These are phyloP conservation scores for Amphilophus citrinellus DNA, from an alignment of 2,113 vertebrate species.

Conservation along the genomic window DNA sequence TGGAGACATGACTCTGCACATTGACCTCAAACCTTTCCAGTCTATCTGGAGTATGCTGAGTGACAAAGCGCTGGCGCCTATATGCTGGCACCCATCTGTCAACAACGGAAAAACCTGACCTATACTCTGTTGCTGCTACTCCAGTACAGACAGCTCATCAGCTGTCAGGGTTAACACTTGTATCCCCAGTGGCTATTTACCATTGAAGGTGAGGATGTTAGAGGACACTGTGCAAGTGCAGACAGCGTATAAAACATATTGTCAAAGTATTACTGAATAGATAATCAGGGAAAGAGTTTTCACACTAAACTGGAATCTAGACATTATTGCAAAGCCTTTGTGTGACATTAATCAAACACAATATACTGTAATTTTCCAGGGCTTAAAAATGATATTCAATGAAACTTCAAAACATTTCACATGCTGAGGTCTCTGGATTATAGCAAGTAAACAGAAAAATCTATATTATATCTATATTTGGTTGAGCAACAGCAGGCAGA, in stretches of 20 bases:
- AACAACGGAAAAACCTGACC: constrained; percentile 68
- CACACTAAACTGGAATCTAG: not conserved
- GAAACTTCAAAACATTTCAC: not conserved
- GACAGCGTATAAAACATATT: not conserved
- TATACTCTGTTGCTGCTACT: constrained; percentile 15
- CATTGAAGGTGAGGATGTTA: constrained; percentile 48
- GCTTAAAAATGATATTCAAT: not conserved
- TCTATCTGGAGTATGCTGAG: constrained; percentile 42
- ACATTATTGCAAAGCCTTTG: not conserved
- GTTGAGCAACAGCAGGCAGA: too few species aligned
- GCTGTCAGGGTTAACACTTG: constrained; percentile 56
- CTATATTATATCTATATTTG: too few species aligned
- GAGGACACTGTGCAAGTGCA: constrained; percentile 10
- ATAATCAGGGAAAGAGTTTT: not conserved
- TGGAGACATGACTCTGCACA: constrained; percentile 18
- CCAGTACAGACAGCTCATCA: constrained; percentile 39
- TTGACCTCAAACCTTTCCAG: constrained; percentile 28
- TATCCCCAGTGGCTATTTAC: constrained; percentile 10
- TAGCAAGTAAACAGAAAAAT: not conserved
- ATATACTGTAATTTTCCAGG: not conserved
- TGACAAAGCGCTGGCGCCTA: constrained; percentile 46
- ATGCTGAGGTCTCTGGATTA: not conserved
- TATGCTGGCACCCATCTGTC: constrained; percentile 50
- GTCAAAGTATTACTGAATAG: not conserved
- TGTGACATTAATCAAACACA: not conserved